Evolutionary conservation across 92 coral and sea anemone genomes (phyloP).

Genomic region (Pocillopora meandrina): DNA sequence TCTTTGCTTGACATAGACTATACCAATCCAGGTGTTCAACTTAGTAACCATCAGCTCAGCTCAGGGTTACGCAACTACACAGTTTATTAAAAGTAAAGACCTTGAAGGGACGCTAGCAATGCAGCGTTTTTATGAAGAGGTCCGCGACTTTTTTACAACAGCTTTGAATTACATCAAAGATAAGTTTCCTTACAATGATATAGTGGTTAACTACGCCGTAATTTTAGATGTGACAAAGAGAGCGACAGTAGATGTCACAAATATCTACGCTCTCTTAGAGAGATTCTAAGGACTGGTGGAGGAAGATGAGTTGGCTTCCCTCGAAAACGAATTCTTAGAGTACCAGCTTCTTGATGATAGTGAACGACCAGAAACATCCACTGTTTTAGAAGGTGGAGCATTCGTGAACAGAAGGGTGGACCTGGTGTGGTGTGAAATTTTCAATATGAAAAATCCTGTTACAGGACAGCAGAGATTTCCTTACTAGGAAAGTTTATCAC

Average conservation of each 20-base stretch:
- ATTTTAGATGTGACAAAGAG: constrained; percentile 42
- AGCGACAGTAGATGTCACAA: constrained; percentile 17
- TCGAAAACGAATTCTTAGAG: constrained; percentile 47
- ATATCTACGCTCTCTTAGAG: constrained; percentile 38
- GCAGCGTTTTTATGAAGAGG: constrained; percentile 50
- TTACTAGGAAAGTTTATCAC: constrained; percentile 35
- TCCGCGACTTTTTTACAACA: constrained; percentile 48
- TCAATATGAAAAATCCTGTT: constrained; percentile 53
- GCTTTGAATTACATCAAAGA: constrained; percentile 40
- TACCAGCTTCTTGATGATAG: constrained; percentile 49
- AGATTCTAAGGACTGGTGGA: constrained; percentile 58
- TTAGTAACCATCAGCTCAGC: constrained; percentile 44
- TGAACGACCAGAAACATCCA: constrained; percentile 37
- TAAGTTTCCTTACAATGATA: constrained; percentile 51
- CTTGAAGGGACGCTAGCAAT: constrained; percentile 41
- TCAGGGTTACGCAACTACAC: constrained; percentile 54
- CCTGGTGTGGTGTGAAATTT: constrained; percentile 40
- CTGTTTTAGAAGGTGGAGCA: constrained; percentile 30
- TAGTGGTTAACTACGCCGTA: constrained; percentile 53
- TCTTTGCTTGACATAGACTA: constrained; percentile 39
- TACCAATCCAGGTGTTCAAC: constrained; percentile 49
- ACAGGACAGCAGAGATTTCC: constrained; percentile 46
- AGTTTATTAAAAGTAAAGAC: constrained; percentile 38
- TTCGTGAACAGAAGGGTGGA: constrained; percentile 48
- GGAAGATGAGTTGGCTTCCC: constrained; percentile 45